Conservation (phyloP, 2,113 vertebrate species). For the Gallinago media region DNA sequence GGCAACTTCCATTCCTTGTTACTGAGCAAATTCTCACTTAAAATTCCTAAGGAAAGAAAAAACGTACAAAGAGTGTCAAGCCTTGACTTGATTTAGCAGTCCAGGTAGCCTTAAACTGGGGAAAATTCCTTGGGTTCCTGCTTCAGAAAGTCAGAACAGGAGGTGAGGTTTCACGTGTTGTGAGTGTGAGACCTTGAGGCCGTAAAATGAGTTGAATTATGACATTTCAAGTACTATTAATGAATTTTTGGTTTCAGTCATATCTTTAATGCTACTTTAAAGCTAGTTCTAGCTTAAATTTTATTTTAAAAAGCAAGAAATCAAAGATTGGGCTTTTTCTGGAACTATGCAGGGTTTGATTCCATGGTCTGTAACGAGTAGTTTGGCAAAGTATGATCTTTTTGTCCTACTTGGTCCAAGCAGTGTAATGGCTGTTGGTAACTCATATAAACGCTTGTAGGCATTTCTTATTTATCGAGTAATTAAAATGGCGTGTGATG, state of each 20-base stretch:
- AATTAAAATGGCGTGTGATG: background rate
- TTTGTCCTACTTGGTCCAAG: fast-evolving
- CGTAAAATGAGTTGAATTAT: fast-evolving
- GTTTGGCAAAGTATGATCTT: fast-evolving
- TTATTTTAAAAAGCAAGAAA: fast-evolving
- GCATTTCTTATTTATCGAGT: background rate
- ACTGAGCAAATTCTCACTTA: background rate
- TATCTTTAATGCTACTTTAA: background rate
- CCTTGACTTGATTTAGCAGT: background rate
- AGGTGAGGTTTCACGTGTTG: fast-evolving
- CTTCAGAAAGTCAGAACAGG: background rate
- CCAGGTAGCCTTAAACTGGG: background rate
- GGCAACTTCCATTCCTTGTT: background rate
- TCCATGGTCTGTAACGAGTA: fast-evolving
- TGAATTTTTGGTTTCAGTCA: fast-evolving
- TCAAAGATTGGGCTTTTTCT: background rate
- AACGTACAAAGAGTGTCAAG: background rate
- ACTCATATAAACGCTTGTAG: background rate
- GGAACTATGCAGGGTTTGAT: background rate
- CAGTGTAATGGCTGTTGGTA: no score
- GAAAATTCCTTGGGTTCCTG: background rate
- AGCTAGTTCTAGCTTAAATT: background rate
- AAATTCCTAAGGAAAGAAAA: background rate
- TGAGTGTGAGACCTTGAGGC: background rate
- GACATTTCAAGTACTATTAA: background rate